Percentiles rank a stretch among this genome's conserved stretches.
These are phyloP conservation scores for Drosophila pseudotakahashii DNA, from an alignment of 2,888 invertebrate species.

Conservation along the genomic window DNA sequence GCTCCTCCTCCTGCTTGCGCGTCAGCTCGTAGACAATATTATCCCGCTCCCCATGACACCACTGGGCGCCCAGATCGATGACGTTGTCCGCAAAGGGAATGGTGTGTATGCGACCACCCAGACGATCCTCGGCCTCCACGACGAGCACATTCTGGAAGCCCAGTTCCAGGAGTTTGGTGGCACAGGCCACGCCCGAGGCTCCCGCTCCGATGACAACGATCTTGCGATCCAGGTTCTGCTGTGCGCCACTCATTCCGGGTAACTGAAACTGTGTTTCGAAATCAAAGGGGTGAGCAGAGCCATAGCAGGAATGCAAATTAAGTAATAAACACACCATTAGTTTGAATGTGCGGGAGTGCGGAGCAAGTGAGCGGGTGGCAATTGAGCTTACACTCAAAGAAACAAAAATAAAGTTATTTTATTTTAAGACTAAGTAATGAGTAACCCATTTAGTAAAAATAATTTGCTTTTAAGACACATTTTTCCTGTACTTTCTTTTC, in stretches of 20 bases:
- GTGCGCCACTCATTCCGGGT: conserved; percentile 40
- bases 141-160: conserved; percentile 85
- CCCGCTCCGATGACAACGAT: conserved; percentile 84
- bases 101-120: conserved; percentile 88
- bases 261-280: conserved; percentile 11
- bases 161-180: conserved; percentile 83
- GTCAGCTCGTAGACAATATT: conserved; percentile 82
- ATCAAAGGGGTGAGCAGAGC: not conserved
- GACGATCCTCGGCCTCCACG: conserved; percentile 87
- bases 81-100: conserved; percentile 86
- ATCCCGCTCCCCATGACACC: conserved; percentile 84
- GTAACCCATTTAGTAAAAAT: too few relatives aligned
- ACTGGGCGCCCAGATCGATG: conserved; percentile 84
- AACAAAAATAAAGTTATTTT: too few relatives aligned
- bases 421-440: too few relatives aligned
- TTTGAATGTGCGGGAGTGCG: conserved; percentile 1
- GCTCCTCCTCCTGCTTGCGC: conserved; percentile 66
- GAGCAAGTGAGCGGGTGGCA: conserved; percentile 2
- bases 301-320: conserved; percentile 14
- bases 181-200: conserved; percentile 84
- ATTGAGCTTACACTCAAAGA: conserved; percentile 8
- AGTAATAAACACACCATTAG: conserved; percentile 9
- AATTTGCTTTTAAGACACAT: too few relatives aligned
- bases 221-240: conserved; percentile 63
- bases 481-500: too few relatives aligned